Evolutionary conservation across 2,888 invertebrate species (phyloP).

Genomic region (Dascillus cervinus): DNA sequence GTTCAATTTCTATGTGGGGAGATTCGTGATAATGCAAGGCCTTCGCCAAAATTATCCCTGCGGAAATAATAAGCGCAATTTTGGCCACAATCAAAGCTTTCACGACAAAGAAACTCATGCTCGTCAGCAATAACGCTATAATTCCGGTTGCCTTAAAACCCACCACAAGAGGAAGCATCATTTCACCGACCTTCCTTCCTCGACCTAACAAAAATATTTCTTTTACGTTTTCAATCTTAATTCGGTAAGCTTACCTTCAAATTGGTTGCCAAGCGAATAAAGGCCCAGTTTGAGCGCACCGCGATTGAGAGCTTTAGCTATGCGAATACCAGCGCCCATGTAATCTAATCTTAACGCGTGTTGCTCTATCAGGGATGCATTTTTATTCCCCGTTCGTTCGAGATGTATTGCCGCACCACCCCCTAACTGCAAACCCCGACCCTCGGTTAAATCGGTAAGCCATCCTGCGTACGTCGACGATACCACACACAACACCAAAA

Average conservation of each 20-base stretch:
- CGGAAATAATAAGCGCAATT: constrained; percentile 56
- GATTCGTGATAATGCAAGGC: no score
- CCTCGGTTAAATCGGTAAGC: constrained; percentile 27
- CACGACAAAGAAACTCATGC: constrained; percentile 55
- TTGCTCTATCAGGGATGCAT: constrained; percentile 43
- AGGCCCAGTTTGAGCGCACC: no score
- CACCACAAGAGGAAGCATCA: constrained; percentile 57
- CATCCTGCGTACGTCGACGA: constrained; percentile 18
- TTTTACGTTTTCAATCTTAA: no score
- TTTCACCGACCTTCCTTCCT: constrained; percentile 52
- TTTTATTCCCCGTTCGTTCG: constrained; percentile 23
- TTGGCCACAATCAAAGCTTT: constrained; percentile 66
- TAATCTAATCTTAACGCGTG: constrained; percentile 50
- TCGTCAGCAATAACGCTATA: constrained; percentile 52
- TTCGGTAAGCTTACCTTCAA: constrained; percentile 32
- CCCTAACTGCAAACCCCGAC: constrained; percentile 27
- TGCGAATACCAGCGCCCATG: constrained; percentile 47
- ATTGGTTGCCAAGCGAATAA: constrained; percentile 25
- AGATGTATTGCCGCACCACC: constrained; percentile 28
- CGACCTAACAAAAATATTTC: constrained; percentile 40
- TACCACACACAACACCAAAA: constrained; percentile 21
- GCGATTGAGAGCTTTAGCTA: constrained; percentile 44
- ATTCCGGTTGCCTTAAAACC: constrained; percentile 62
- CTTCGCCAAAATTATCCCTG: no score
- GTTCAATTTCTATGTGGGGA: constrained; percentile 42